Conservation (phyloP, 2,888 invertebrate genomes). For the Anodontia alba region DNA sequence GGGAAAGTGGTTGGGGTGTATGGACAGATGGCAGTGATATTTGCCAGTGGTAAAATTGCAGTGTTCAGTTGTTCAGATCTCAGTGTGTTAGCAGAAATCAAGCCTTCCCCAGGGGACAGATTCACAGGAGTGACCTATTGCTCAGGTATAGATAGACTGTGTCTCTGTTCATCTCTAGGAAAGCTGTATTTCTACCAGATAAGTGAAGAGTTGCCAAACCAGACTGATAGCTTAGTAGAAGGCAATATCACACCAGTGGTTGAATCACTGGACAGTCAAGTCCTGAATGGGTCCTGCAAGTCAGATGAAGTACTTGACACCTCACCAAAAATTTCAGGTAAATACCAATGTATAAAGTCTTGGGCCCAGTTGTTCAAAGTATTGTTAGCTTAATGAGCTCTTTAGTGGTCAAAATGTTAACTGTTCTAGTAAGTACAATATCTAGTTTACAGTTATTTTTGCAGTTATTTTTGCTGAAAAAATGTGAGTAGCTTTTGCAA, state of each 20-base stretch:
- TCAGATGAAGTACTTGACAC: constrained; percentile 59
- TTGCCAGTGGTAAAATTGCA: constrained; percentile 90
- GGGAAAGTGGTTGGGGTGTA: constrained; percentile 25
- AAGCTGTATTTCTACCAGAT: constrained; percentile 89
- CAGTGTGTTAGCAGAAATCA: constrained; percentile 88
- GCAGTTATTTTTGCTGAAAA: too few species aligned
- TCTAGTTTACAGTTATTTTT: too few species aligned
- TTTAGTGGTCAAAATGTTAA: too few species aligned
- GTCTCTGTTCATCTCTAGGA: constrained; percentile 92
- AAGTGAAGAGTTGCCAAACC: constrained; percentile 65
- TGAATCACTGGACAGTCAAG: constrained; percentile 37
- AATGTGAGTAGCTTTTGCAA: too few species aligned
- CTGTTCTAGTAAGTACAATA: too few species aligned
- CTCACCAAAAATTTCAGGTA: constrained; percentile 42
- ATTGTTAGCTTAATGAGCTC: too few species aligned
- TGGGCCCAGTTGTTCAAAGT: too few species aligned
- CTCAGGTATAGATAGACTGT: constrained; percentile 93
- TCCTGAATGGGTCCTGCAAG: constrained; percentile 40
- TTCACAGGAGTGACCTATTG: constrained; percentile 94
- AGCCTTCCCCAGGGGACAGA: constrained; percentile 76
- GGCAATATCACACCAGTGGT: constrained; percentile 37
- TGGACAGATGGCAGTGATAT: constrained; percentile 89
- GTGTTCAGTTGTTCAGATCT: constrained; percentile 91
- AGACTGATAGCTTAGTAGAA: constrained; percentile 56
- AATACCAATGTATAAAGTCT: too few species aligned